Conservation (phyloP, 2,888 invertebrate genomes). For the Microdon myrmicae region DNA sequence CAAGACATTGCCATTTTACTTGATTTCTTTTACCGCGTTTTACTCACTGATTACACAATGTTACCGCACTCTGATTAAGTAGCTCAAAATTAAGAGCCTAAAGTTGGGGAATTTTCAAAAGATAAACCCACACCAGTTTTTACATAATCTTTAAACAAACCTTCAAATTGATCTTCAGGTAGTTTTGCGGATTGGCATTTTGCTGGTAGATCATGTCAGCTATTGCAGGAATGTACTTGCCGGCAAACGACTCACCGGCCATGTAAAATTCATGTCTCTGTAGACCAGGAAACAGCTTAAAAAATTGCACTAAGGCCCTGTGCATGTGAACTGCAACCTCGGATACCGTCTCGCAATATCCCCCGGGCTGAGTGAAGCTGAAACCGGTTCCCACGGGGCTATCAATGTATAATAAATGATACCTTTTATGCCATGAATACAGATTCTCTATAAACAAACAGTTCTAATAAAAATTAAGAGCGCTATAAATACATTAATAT, state of each 20-base stretch:
- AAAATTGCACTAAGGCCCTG: slow-evolving; percentile 72
- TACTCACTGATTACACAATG: too few species aligned
- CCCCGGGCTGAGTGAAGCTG: slow-evolving; percentile 73
- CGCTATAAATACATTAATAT: neutral
- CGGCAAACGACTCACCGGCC: slow-evolving; percentile 76
- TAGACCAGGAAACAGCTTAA: slow-evolving; percentile 72
- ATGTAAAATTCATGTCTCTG: slow-evolving; percentile 72
- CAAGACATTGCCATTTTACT: too few species aligned
- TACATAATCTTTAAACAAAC: slow-evolving; percentile 7
- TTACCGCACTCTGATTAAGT: too few species aligned
- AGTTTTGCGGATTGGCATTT: slow-evolving; percentile 39
- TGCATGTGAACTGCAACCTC: slow-evolving; percentile 75
- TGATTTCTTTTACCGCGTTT: too few species aligned
- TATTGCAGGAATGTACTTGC: slow-evolving; percentile 72
- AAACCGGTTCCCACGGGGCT: slow-evolving; percentile 77
- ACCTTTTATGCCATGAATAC: slow-evolving; percentile 73
- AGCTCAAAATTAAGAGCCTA: too few species aligned
- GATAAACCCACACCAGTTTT: too few species aligned
- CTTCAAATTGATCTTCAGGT: slow-evolving; percentile 40
- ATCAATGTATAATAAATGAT: slow-evolving; percentile 74
- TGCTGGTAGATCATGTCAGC: slow-evolving; percentile 63
- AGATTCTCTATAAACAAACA: slow-evolving; percentile 67
- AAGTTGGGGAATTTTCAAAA: too few species aligned
- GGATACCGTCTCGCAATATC: slow-evolving; percentile 72
- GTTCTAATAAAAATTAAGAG: neutral